Evolutionary conservation across 2,113 vertebrate species (phyloP), one percentile per base, ranked within the genome.

Genomic region (Ceyx margarethae): DNA sequence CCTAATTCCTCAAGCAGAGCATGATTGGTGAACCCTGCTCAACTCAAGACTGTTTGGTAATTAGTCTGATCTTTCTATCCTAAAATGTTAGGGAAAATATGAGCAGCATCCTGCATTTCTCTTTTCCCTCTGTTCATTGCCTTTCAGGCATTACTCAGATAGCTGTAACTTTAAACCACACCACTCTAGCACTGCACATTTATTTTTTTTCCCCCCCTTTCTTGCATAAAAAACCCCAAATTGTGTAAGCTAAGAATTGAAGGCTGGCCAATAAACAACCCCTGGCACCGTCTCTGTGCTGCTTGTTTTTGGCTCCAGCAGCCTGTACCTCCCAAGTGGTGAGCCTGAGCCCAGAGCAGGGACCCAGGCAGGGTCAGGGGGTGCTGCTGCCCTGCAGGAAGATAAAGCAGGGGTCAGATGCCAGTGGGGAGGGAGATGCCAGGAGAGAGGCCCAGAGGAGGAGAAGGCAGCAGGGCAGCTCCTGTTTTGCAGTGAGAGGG

Each of bases 1-100:
- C 74, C 82, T 92, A 76, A 81, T 92, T 81, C 66, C 43, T 88
- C 83, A 74, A 95, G 85, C 72, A 74, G 71, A 89, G 61, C 4
- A 0, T 90, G 91, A 73, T 84, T 95, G 88, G 91, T 95, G 89
- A 96, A 82, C 69, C 85, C 77, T 82, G 43, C 43, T 94, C 66
- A 79, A 7, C 62, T 92, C 69, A 82, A 77, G 75, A 76, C 57
- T 78, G 23, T 76, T 90, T 90, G 76, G 74, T 89, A 87, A 86
- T 94, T 95, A 91, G 79, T 85, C 79, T 69, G 66, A 93, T 94
- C 28, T 95, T 82, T 76, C 40, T 81, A 93, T 89, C 62, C 81
- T 65, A 45, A 93, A 90, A 87, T 75, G 73, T 81, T 90, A 72
- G 57, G 22, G 16, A 79, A 82, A 90, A 76, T 57, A 85, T 62